phyloP scores from a whole-genome alignment of 2,797 vertebrate species.

The Gastrophryne carolinensis region DNA sequence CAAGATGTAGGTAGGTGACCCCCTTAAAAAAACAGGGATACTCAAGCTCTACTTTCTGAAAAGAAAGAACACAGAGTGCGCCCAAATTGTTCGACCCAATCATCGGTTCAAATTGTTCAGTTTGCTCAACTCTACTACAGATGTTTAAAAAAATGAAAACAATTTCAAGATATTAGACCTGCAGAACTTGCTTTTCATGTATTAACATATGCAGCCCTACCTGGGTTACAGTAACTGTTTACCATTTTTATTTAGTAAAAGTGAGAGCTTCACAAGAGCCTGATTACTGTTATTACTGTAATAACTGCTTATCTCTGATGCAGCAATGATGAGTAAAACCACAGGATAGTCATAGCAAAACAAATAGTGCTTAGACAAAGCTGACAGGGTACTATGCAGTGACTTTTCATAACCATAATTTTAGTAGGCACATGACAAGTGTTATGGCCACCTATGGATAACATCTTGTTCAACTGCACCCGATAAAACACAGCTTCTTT shows the following conservation, averaged over 20 bases:
- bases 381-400: constrained; percentile 26
- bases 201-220: constrained; percentile 12
- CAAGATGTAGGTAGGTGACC: too few relatives aligned
- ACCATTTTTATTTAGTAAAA: constrained; percentile 18
- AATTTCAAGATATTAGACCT: too few relatives aligned
- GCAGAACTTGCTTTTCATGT: neutral
- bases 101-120: too few relatives aligned
- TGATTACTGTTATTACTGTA: constrained; percentile 41
- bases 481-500: neutral
- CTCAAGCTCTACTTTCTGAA: too few relatives aligned
- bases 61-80: too few relatives aligned
- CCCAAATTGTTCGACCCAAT: too few relatives aligned
- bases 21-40: too few relatives aligned
- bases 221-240: neutral
- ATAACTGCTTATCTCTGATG: constrained; percentile 26
- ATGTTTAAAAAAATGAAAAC: too few relatives aligned
- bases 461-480: constrained; percentile 3
- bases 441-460: constrained; percentile 29
- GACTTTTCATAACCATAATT: constrained; percentile 14
- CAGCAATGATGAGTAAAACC: constrained; percentile 34
- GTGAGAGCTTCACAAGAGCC: constrained; percentile 1
- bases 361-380: constrained; percentile 27
- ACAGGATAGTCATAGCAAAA: constrained; percentile 31
- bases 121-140: too few relatives aligned
- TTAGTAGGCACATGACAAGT: constrained; percentile 25